Evolutionary conservation across 2,797 vertebrate species (phyloP).

Genomic region (Hirundo rustica): DNA sequence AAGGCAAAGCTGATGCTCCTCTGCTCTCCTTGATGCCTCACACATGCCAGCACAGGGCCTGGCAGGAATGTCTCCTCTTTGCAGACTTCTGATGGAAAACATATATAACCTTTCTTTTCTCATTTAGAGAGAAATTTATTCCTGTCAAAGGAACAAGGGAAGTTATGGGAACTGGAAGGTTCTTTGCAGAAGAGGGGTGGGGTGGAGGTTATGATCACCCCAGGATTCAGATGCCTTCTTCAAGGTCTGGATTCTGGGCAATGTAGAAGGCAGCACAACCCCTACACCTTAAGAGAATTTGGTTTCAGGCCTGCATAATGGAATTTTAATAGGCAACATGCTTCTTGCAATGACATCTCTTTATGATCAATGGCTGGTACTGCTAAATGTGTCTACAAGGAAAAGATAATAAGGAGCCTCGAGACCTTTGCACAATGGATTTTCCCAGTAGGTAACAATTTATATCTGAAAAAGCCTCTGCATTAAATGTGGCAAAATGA

Average conservation of each 20-base stretch:
- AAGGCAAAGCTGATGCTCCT: neutral
- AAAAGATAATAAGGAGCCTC: neutral
- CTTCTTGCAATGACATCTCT: neutral
- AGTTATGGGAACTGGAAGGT: neutral
- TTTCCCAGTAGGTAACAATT: neutral
- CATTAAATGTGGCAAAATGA: neutral
- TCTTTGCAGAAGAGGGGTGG: neutral
- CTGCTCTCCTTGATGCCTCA: neutral
- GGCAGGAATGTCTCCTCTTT: neutral
- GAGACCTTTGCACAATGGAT: neutral
- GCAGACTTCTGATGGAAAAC: neutral
- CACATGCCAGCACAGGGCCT: neutral
- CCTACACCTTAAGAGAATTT: neutral
- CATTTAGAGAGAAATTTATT: neutral
- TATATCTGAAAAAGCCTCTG: neutral
- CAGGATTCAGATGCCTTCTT: neutral
- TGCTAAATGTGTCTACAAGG: neutral
- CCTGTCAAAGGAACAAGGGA: neutral
- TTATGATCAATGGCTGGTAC: neutral
- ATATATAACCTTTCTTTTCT: neutral
- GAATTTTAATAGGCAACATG: neutral
- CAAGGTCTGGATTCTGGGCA: neutral
- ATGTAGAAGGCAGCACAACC: neutral
- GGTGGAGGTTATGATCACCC: neutral
- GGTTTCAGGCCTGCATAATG: neutral